Conservation (phyloP, 2,113 vertebrate species). For the Dasyurus viverrinus region DNA sequence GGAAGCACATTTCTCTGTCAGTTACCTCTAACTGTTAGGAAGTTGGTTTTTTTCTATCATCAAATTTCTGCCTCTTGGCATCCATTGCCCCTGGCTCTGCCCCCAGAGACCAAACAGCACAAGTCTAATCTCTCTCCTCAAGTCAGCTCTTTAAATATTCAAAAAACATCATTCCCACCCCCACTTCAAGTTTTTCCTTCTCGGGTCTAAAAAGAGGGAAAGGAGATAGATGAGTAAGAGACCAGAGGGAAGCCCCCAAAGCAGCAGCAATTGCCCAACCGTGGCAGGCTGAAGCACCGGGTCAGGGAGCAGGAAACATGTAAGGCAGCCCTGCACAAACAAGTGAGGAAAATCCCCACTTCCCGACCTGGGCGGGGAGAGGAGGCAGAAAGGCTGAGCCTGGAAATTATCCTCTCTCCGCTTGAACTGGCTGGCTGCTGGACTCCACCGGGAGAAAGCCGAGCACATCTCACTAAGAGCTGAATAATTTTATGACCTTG, state of each 20-base stretch:
- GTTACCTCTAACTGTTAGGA: background rate
- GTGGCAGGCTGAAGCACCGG: background rate
- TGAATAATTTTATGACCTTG: background rate
- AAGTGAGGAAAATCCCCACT: background rate
- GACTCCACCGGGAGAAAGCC: background rate
- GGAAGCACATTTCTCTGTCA: background rate
- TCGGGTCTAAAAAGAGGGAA: background rate
- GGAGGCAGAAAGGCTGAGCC: background rate
- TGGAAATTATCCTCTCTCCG: background rate
- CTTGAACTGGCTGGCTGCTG: background rate
- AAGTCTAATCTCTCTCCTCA: background rate
- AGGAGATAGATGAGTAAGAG: background rate
- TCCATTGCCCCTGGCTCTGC: background rate
- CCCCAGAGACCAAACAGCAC: background rate
- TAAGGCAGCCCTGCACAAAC: background rate
- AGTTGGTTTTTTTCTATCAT: background rate
- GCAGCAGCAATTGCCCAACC: background rate
- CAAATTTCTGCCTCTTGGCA: background rate
- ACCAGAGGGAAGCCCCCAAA: background rate
- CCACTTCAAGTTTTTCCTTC: background rate
- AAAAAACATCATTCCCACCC: background rate
- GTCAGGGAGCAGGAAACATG: background rate
- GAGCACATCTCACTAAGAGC: accelerated
- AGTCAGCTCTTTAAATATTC: background rate
- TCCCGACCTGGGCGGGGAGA: background rate